Conservation (phyloP, 2,797 vertebrate species). For the Galagoides demidoff region DNA sequence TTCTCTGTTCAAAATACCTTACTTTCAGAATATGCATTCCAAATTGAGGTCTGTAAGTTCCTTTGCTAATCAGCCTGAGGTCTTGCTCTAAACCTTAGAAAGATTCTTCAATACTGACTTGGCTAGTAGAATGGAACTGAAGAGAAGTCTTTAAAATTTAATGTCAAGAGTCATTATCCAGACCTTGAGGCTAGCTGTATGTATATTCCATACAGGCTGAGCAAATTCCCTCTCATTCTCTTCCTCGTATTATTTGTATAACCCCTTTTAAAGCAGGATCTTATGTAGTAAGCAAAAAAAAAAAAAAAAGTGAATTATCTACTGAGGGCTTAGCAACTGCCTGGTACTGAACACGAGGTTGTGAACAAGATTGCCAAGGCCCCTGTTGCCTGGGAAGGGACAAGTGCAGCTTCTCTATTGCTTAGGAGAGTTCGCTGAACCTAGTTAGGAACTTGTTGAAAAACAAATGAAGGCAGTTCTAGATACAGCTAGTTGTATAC, state of each 20-base stretch:
- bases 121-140: not conserved
- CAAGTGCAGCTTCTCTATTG: not conserved
- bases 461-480: not conserved
- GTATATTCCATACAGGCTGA: not conserved
- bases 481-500: not conserved
- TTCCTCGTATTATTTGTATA: not conserved
- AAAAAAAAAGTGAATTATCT: not conserved
- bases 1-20: not conserved
- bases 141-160: not conserved
- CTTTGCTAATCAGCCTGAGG: not conserved
- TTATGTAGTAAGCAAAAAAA: not conserved
- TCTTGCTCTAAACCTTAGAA: not conserved
- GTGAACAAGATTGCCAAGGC: not conserved
- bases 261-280: not conserved
- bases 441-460: not conserved
- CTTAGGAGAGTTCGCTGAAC: not conserved
- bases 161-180: not conserved
- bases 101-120: not conserved
- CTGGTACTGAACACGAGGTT: not conserved
- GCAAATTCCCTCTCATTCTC: not conserved
- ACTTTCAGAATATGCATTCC: not conserved
- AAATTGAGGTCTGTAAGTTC: not conserved
- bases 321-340: not conserved
- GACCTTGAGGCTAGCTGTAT: not conserved
- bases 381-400: not conserved